These are phyloP conservation scores for Andrena flavipes DNA, from an alignment of 2,888 invertebrate species.

Conservation along the genomic window DNA sequence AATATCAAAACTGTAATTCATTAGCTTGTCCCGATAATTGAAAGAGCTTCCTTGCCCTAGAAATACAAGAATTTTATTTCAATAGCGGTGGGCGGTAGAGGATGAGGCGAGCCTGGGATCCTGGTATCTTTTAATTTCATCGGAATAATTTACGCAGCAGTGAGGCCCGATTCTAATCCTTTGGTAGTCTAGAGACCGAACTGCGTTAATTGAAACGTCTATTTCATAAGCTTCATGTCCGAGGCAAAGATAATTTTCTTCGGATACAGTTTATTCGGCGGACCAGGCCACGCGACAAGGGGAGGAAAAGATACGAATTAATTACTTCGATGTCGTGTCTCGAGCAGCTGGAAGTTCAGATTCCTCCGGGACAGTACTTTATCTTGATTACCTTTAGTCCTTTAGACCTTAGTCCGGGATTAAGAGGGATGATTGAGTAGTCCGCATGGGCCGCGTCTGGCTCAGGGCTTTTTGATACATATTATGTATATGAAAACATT, in stretches of 20 bases:
- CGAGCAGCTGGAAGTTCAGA: conserved; percentile 71
- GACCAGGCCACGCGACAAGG: conserved; percentile 58
- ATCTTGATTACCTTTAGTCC: conserved; percentile 76
- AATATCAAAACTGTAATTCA: conserved; percentile 25
- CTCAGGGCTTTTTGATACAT: conserved; percentile 58
- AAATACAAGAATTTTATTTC: conserved; percentile 19
- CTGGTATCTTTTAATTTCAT: conserved; percentile 52
- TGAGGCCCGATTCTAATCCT: conserved; percentile 33
- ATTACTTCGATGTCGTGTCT: conserved; percentile 73
- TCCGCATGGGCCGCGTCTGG: conserved; percentile 67
- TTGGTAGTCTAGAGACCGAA: conserved; percentile 36
- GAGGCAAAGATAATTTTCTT: conserved; percentile 57
- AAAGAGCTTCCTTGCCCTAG: not conserved
- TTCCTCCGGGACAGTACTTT: conserved; percentile 72
- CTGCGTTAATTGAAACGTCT: conserved; percentile 69
- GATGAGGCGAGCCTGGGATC: not conserved
- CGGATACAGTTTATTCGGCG: conserved; percentile 49
- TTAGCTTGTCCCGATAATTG: conserved; percentile 7
- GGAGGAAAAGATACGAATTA: conserved; percentile 71
- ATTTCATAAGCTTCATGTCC: conserved; percentile 61
- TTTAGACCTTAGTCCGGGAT: conserved; percentile 73
- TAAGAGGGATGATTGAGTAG: conserved; percentile 76
- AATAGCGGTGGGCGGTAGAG: not conserved
- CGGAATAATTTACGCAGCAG: conserved; percentile 40
- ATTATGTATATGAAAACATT: conserved; percentile 69